phyloP scores from a whole-genome alignment of 2,113 vertebrate species.

The Dicrurus megarhynchus region DNA sequence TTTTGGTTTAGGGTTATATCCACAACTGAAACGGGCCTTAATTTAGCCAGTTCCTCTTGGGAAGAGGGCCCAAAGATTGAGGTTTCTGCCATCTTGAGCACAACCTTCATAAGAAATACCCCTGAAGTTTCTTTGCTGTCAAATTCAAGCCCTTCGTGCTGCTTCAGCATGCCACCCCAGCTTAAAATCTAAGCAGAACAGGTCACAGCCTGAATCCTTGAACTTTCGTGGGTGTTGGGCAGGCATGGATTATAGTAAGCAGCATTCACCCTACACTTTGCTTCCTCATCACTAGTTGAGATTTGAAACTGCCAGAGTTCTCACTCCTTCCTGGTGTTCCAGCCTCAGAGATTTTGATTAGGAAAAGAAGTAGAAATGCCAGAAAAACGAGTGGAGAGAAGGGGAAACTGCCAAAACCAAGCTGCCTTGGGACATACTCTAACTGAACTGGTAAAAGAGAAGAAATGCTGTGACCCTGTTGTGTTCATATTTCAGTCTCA shows the following conservation, averaged over 20 bases:
- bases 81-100: slow-evolving; percentile 51
- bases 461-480: not conserved
- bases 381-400: not conserved
- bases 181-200: slow-evolving; percentile 7
- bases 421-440: not conserved
- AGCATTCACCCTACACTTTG: not conserved
- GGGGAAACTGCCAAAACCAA: not conserved
- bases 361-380: not conserved
- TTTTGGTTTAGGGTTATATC: slow-evolving; percentile 59
- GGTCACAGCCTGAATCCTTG: not conserved
- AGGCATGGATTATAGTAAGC: not conserved
- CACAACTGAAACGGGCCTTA: slow-evolving; percentile 51
- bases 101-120: not conserved
- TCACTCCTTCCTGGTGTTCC: not conserved
- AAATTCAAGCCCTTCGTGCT: not conserved
- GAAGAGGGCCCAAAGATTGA: slow-evolving; percentile 47
- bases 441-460: not conserved
- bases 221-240: not conserved
- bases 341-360: not conserved
- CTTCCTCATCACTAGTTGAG: not conserved
- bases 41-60: slow-evolving; percentile 59
- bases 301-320: not conserved
- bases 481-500: not conserved
- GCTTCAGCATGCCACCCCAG: not conserved
- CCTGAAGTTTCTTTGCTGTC: slow-evolving; percentile 27